Evolutionary conservation across 2,113 vertebrate species (phyloP).

Genomic region (Glaucidium brasilianum): DNA sequence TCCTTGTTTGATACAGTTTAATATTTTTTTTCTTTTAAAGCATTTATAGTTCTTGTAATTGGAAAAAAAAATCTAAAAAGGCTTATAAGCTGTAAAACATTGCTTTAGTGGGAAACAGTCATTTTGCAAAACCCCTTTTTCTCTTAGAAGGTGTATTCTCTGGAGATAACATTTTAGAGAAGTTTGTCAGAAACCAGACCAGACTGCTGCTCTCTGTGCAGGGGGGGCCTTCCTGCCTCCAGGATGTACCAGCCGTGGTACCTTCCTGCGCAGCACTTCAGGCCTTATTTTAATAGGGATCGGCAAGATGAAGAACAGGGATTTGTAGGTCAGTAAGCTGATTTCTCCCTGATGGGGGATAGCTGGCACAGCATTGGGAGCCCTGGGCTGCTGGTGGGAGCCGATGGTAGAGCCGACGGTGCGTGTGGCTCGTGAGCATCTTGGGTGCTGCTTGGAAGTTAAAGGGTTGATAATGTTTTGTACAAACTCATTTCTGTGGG

Average conservation of each 20-base stretch:
- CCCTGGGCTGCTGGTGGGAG: neutral
- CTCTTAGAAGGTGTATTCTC: neutral
- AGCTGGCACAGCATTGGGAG: neutral
- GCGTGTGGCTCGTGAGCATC: neutral
- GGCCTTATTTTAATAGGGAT: neutral
- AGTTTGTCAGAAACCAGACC: neutral
- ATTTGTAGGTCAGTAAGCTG: neutral
- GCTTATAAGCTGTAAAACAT: neutral
- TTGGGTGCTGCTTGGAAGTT: neutral
- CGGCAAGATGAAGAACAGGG: neutral
- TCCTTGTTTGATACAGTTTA: conserved; percentile 3
- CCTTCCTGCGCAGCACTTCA: neutral
- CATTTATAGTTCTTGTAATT: neutral
- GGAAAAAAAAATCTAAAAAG: neutral
- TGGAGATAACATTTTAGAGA: neutral
- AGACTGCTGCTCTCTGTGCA: rapidly evolving
- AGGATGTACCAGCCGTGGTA: neutral
- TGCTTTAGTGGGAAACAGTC: neutral
- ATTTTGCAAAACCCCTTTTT: neutral
- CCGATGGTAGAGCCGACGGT: neutral
- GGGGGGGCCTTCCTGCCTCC: neutral
- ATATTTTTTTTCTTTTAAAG: neutral
- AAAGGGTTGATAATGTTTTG: neutral
- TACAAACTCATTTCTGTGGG: neutral
- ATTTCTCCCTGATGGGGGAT: neutral